These are phyloP conservation scores for Anthoscopus minutus DNA, from an alignment of 2,113 vertebrate genomes.

Conservation along the genomic window DNA sequence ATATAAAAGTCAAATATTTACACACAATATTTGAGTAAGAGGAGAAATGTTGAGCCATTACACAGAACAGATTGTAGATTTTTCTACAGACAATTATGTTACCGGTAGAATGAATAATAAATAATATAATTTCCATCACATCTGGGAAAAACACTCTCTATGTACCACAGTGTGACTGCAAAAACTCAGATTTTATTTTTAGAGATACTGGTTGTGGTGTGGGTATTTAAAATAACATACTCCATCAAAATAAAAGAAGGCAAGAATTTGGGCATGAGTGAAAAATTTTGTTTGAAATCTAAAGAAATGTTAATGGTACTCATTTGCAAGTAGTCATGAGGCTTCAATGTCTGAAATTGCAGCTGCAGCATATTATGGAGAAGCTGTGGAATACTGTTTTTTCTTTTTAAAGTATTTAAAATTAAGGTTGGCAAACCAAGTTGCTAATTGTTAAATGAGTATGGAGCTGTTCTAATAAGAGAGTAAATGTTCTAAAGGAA, in stretches of 20 bases:
- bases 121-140: conserved; percentile 37
- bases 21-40: neutral
- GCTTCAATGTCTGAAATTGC: neutral
- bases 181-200: conserved; percentile 22
- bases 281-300: conserved; percentile 22
- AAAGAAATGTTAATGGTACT: conserved; percentile 39
- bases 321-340: conserved; percentile 10
- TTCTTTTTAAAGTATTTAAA: neutral
- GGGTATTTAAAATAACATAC: neutral
- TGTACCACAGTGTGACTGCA: neutral
- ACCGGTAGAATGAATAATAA: conserved; percentile 14
- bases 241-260: neutral
- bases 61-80: conserved; percentile 6
- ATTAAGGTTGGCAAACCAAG: neutral
- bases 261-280: neutral
- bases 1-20: conserved; percentile 41
- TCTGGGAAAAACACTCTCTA: neutral
- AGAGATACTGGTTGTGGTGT: neutral
- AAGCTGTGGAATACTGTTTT: neutral
- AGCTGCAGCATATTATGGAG: neutral
- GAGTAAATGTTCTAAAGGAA: neutral
- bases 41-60: neutral
- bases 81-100: conserved; percentile 47
- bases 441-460: neutral
- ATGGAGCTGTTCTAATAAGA: neutral